Conservation (phyloP, 2,888 invertebrate species). For the Melanophora roralis region DNA sequence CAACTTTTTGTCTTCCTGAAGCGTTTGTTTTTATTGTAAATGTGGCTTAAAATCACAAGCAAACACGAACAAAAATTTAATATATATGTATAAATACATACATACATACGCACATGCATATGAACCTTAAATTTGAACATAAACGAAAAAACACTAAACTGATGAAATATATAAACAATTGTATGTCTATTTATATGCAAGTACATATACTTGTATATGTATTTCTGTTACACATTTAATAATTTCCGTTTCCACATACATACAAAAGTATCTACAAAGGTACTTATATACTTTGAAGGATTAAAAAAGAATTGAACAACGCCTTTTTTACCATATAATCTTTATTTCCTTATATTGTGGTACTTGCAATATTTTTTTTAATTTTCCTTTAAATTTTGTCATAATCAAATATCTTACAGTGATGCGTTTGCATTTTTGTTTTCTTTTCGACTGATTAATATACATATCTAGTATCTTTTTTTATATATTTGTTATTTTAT, state of each 20-base stretch:
- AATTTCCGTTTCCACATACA: not conserved
- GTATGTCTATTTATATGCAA: too few relatives aligned
- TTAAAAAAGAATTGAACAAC: too few relatives aligned
- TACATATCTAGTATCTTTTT: slow-evolving; percentile 55
- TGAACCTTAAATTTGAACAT: too few relatives aligned
- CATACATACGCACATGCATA: too few relatives aligned
- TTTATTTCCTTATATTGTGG: not conserved
- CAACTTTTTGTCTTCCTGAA: slow-evolving; percentile 10
- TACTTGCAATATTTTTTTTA: not conserved
- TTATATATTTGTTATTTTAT: slow-evolving; percentile 10
- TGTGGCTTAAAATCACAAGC: not conserved
- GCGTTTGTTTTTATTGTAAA: not conserved
- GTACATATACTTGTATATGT: too few relatives aligned
- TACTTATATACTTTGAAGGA: too few relatives aligned
- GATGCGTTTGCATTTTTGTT: slow-evolving; percentile 16
- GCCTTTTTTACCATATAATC: too few relatives aligned
- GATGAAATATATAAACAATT: too few relatives aligned
- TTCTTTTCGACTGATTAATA: slow-evolving; percentile 32
- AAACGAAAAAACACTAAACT: too few relatives aligned
- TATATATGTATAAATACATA: too few relatives aligned
- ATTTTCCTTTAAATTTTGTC: slow-evolving; percentile 38
- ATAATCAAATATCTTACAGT: slow-evolving; percentile 35
- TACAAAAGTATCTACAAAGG: too few relatives aligned
- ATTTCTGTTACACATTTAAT: not conserved
- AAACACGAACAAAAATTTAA: too few relatives aligned